phyloP scores from a whole-genome alignment of 2,888 invertebrate genomes.

The Entomobrya multifasciata region DNA sequence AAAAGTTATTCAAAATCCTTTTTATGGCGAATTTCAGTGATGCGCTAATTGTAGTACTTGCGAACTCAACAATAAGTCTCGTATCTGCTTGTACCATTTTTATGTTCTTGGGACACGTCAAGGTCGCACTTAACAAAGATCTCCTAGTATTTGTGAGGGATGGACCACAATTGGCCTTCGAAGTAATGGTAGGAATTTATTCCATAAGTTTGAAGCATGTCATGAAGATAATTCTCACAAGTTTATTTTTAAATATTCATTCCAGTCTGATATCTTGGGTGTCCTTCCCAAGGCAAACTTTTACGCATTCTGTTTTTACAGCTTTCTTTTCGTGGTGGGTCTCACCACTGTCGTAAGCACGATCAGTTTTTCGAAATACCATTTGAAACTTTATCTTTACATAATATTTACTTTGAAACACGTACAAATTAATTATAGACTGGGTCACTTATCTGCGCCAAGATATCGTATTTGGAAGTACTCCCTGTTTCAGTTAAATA shows the following conservation, averaged over 20 bases:
- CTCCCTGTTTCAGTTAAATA: constrained; percentile 43
- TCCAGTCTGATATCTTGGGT: constrained; percentile 46
- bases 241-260: no score
- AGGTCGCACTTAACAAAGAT: background rate
- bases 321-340: constrained; percentile 15
- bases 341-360: constrained; percentile 48
- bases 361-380: no score
- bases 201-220: background rate
- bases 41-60: background rate
- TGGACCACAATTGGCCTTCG: constrained; percentile 47
- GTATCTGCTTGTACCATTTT: constrained; percentile 33
- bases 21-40: constrained; percentile 21
- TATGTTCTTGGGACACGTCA: constrained; percentile 55
- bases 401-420: no score
- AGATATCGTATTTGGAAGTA: constrained; percentile 18
- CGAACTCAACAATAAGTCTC: constrained; percentile 16
- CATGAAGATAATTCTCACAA: background rate
- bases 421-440: no score
- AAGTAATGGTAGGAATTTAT: constrained; percentile 36
- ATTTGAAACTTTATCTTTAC: no score
- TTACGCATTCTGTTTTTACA: constrained; percentile 50
- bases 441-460: constrained; percentile 24
- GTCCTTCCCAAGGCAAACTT: constrained; percentile 51
- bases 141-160: background rate
- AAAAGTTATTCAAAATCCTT: background rate